phyloP scores from a whole-genome alignment of 2,797 vertebrate species.

The Diplodus puntazzo region DNA sequence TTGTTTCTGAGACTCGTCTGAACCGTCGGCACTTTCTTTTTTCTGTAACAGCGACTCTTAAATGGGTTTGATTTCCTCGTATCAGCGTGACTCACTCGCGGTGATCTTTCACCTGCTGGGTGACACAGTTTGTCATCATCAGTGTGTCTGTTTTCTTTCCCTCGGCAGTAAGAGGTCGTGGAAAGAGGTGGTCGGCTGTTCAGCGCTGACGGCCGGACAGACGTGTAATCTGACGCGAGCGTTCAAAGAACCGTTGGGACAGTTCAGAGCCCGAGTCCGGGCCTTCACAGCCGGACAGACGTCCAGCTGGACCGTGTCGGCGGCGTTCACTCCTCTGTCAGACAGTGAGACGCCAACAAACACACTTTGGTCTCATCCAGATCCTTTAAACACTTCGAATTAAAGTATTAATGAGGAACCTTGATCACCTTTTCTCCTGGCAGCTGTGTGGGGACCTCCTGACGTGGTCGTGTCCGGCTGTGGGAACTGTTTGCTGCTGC shows the following conservation, averaged over 20 bases:
- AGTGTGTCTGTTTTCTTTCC: neutral
- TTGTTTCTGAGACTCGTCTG: neutral
- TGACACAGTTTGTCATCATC: neutral
- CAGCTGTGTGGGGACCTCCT: constrained; percentile 77
- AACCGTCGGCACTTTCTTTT: constrained; percentile 13
- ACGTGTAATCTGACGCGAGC: constrained; percentile 68
- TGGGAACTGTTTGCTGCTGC: constrained; percentile 78
- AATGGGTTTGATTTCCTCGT: neutral
- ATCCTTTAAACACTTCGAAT: neutral
- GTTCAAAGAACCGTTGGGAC: constrained; percentile 36
- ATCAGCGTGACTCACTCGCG: neutral
- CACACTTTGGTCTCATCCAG: neutral
- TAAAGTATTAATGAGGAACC: neutral
- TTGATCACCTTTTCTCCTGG: neutral
- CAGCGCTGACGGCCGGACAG: constrained; percentile 43
- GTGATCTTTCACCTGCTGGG: too few species aligned
- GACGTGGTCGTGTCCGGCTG: constrained; percentile 71
- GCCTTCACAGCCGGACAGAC: constrained; percentile 49
- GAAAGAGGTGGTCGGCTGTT: constrained; percentile 59
- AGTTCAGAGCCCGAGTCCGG: constrained; percentile 63
- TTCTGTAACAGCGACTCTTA: neutral
- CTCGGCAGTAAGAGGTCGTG: constrained; percentile 56
- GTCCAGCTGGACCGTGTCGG: constrained; percentile 70
- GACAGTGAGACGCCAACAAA: constrained; percentile 69
- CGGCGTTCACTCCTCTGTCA: constrained; percentile 67